Evolutionary conservation across 2,113 vertebrate species (phyloP), one percentile per base, ranked within the genome.

Genomic region (Pedionomus torquatus): DNA sequence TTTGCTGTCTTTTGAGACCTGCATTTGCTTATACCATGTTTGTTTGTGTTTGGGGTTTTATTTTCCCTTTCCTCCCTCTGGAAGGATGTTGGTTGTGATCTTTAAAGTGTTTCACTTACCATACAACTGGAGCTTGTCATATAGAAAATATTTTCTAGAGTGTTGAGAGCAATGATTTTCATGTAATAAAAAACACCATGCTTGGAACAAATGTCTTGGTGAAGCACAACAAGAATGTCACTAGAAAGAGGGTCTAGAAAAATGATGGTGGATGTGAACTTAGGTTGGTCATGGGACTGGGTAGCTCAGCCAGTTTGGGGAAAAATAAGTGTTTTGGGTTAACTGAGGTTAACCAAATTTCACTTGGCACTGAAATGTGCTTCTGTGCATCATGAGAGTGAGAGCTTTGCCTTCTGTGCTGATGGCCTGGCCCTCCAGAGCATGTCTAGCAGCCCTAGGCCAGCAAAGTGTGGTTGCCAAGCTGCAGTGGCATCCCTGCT

Each of bases 21-120:
- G 30, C 55, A 48, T 97, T 97, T 94, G 87, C 90, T 95, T 92
- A 78, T 83, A 92, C 68, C 79, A 94, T 71, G 61, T 97, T 97
- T 96, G 96, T 91, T 95, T 95, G 91, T 84, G 82, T 97, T 89
- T 88, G 78, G 63, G 43, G 0, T 10, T 44, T 80, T 28, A 23
- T 46, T 83, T 88, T 74, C 30, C 80, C 77, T 89, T 96, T 95
- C 84, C 68, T 91, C 83, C 75, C 88, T 58, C 79, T 79, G 64
- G 66, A 96, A 91, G 92, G 87, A 94, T 88, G 74, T 68, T 64
- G 94, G 63, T 90, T 96, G 81, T 64, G 54, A 48, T 63, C 71
- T 93, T 76, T 89, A 58, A 93, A 94, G 48, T 65, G 35, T 83
- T 92, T 95, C 51, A 48, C 63, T 94, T 69, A 93, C 70, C 58